Evolutionary conservation across 92 coral and sea anemone genomes (phyloP).

Genomic region (Actinostola sp.): DNA sequence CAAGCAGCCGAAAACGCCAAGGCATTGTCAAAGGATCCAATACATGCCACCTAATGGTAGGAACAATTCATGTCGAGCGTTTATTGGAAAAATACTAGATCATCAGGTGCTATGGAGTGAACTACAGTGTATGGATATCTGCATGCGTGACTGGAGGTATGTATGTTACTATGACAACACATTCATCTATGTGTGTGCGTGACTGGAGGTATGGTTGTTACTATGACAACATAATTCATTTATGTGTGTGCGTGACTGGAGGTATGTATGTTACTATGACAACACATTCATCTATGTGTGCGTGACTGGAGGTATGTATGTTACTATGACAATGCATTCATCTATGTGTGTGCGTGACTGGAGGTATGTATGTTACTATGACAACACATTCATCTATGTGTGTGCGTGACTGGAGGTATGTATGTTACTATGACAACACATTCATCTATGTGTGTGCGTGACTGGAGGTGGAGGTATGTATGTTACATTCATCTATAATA

Average conservation of each 20-base stretch:
- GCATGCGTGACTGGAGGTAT: conserved; percentile 27
- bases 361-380: too few relatives aligned
- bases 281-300: neutral
- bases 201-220: neutral
- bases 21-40: neutral
- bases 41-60: neutral
- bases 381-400: too few relatives aligned
- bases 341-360: too few relatives aligned
- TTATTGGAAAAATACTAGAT: conserved; percentile 1
- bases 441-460: neutral
- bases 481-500: neutral
- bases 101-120: neutral
- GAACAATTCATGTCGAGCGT: neutral
- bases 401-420: neutral
- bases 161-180: neutral
- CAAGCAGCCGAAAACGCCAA: too few relatives aligned
- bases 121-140: conserved; percentile 20
- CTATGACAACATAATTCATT: neutral
- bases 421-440: too few relatives aligned
- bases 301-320: neutral
- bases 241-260: neutral
- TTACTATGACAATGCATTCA: neutral
- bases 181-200: neutral
- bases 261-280: neutral
- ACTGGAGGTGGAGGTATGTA: neutral